Evolutionary conservation across 2,888 invertebrate species (phyloP), one percentile per base, ranked within the genome.

Genomic region (Drosophila mimica): DNA sequence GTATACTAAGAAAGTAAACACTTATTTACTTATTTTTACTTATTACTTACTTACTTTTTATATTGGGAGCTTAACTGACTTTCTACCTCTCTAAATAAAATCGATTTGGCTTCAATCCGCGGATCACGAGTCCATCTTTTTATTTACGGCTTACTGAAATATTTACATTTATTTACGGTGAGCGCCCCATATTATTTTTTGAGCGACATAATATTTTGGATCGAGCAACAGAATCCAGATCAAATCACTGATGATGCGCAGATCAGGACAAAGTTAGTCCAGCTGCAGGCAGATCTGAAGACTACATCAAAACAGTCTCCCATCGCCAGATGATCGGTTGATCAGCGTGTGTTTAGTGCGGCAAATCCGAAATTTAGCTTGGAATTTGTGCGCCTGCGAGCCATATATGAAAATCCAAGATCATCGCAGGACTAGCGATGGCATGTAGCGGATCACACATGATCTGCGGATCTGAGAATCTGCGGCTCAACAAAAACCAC

Each of bases 361-460:
- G 80, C 75, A 86, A 86, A 86, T 88, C 89, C 89, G 74, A 79
- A 88, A 84, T 73, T 88, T 88, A 88, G 71, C 82, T 67, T 59
- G 86, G 87, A 84, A 85, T 82, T 84, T 84, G 79, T 78, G 71
- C 67, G 81, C 69, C 66, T 66, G 74, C 82, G 76, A 83, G 76
- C 68, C 74, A 81, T 51, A 52, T 73, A 52, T 73, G 70, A 53
- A 86, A 83, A 84, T 78, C 86, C 76, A 82, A 78, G 88, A 86
- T 86, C 83, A 86, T 52, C 71, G 71, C 62, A 4, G 82, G 82
- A 88, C 88, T 87, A 80, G 48, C 74, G 58, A 28, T 57, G 40
- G n/a, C 30, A 15, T 28, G 28, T 34, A 40, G 36, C n/a, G 79
- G 78, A 78, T 79, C 76, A 76, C 11, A 43, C 61, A 62, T 66